Base-by-base conservation (phyloP, 2,113 vertebrate species). In the Andinoacara biseriatus region DNA sequence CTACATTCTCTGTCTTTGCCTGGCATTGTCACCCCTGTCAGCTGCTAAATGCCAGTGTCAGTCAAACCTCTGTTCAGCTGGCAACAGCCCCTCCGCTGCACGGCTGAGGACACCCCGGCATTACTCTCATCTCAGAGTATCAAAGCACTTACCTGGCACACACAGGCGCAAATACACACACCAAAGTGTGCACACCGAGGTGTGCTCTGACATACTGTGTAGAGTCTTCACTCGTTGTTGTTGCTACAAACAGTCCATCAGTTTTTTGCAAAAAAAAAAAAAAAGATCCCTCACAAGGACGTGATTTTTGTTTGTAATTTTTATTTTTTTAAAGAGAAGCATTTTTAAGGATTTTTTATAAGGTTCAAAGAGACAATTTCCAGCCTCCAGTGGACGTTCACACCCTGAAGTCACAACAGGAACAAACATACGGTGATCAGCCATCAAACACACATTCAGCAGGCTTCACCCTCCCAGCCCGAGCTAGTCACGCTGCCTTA, bases 1-100 rank as follows among this genome's bases (percentile, higher is more conserved):
- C 87, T 91, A 92, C 93, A 93, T 91, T 92, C 85, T 92, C 91
- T 92, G 86, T 94, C 94, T 93, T 87, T 85, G 83, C 90, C 87
- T 92, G 90, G 90, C 85, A 90, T 89, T 81, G 85, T 88, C 86
- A 69, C 86, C 85, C 59, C 77, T 87, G 86, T 88, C 93, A 92
- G 86, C 85, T 85, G 92, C 92, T 94, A 95, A 95, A 93, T 91
- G 86, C 89, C 93, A 90, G 79, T 92, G 92, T 94, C 95, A 95
- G 76, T 95, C 93, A 95, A 84, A 75, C 59, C 91, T 90, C 79
- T 89, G 90, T 92, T 91, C 81, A 80, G 84, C 86, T 94, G 91
- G 91, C 90, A 82, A 58, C 80, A 56, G 80, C 76, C 60, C 80
- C 74, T 83, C 78, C 76, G 57, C 81, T 78, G 84, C 86, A 46